These are phyloP conservation scores for Drosophila obscura DNA, from an alignment of 1,140 invertebrate genomes.

Conservation along the genomic window DNA sequence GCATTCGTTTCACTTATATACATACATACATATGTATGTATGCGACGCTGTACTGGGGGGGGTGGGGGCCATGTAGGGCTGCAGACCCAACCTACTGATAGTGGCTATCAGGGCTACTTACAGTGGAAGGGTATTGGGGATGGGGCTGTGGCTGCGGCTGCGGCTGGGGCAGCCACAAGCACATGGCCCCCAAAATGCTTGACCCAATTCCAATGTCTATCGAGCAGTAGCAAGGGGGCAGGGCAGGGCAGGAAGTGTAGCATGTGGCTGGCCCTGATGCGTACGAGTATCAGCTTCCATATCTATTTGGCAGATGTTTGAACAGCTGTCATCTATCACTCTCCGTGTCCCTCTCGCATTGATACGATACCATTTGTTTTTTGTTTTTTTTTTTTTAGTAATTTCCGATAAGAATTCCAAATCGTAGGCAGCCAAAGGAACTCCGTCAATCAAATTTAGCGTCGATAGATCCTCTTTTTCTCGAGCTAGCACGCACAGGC, in stretches of 20 bases:
- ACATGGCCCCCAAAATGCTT: slow-evolving; percentile 34
- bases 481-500: too few relatives aligned
- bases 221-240: not conserved
- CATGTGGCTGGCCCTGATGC: not conserved
- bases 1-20: too few relatives aligned
- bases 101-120: slow-evolving; percentile 14
- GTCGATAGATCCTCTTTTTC: too few relatives aligned
- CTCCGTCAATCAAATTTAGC: too few relatives aligned
- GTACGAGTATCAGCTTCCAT: not conserved
- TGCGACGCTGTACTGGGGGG: too few relatives aligned
- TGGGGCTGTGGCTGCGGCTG: not conserved
- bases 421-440: too few relatives aligned
- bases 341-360: not conserved
- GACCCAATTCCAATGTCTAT: slow-evolving; percentile 32
- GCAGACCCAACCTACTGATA: slow-evolving; percentile 21
- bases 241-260: not conserved
- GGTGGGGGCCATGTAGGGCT: not conserved
- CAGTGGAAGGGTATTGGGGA: not conserved
- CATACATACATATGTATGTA: too few relatives aligned
- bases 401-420: not conserved
- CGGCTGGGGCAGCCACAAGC: not conserved
- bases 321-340: slow-evolving; percentile 24
- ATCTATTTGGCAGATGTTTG: slow-evolving; percentile 24
- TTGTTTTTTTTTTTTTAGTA: slow-evolving; percentile 2
- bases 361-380: too few relatives aligned